Evolutionary conservation across 2,113 vertebrate genomes (phyloP).

Genomic region (Prunella himalayana): DNA sequence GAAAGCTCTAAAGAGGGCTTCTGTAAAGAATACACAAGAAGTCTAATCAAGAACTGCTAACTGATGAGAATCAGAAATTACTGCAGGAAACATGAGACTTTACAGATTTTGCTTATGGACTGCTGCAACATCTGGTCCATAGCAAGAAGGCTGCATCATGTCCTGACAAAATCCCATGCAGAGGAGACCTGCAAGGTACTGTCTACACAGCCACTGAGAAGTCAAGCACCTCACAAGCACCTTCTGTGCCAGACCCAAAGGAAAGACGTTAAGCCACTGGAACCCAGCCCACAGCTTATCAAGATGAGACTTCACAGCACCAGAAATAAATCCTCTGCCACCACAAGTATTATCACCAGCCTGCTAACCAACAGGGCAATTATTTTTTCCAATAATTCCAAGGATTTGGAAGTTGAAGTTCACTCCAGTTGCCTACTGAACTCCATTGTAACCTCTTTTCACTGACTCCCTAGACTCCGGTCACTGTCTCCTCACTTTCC

Average conservation of each 20-base stretch:
- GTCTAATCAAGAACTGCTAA: background rate
- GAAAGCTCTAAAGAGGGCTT: background rate
- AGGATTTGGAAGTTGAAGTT: background rate
- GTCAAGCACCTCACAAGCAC: fast-evolving
- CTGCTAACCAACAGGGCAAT: background rate
- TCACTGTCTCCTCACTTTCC: background rate
- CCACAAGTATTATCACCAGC: background rate
- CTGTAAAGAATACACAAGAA: background rate
- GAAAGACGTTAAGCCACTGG: background rate
- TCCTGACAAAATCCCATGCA: background rate
- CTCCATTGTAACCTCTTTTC: background rate
- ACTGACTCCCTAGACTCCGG: background rate
- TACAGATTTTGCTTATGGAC: background rate
- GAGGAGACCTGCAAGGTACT: background rate
- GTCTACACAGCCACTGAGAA: background rate
- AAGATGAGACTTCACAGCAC: background rate
- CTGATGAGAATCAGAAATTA: background rate
- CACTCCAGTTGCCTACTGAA: background rate
- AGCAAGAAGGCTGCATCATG: background rate
- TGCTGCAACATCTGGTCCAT: background rate
- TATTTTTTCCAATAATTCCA: background rate
- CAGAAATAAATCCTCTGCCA: background rate
- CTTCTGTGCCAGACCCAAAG: background rate
- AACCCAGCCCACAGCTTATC: background rate
- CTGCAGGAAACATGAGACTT: background rate